Conservation (phyloP, 64 coral and sea anemone species). For the Montipora sp. region DNA sequence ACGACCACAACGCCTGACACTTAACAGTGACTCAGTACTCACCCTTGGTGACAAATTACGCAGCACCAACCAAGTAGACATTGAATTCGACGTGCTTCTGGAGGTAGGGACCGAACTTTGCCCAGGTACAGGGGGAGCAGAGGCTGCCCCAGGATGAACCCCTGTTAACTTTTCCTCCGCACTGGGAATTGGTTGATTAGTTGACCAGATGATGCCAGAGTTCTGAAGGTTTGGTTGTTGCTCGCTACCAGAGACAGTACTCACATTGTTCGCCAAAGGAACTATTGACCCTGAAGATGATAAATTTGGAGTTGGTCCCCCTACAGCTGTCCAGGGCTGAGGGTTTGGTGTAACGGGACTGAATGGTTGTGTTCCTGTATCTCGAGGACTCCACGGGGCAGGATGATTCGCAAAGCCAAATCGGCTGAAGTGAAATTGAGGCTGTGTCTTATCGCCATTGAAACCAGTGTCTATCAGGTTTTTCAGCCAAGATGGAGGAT, state of each 20-base stretch:
- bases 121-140: conserved; percentile 50
- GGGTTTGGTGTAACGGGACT: conserved; percentile 68
- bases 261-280: conserved; percentile 66
- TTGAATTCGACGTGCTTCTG: conserved; percentile 52
- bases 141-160: neutral
- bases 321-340: conserved; percentile 89
- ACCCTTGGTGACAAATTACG: conserved; percentile 94
- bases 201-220: conserved; percentile 89
- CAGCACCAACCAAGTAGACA: conserved; percentile 98
- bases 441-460: neutral
- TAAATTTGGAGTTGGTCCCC: conserved; percentile 69
- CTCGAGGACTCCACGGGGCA: conserved; percentile 81
- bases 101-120: conserved; percentile 6
- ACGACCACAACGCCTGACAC: no score
- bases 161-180: conserved; percentile 76
- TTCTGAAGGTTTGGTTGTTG: conserved; percentile 69
- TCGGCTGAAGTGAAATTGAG: conserved; percentile 85
- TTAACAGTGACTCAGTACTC: conserved; percentile 10
- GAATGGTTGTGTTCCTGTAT: conserved; percentile 63
- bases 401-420: conserved; percentile 73
- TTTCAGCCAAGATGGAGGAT: conserved; percentile 80
- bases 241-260: conserved; percentile 39
- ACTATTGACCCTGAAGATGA: conserved; percentile 42
- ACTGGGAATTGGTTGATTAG: conserved; percentile 89
- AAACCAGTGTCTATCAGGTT: conserved; percentile 69